These are phyloP conservation scores for Microtus oregoni DNA, from an alignment of 2,113 vertebrate genomes.

Conservation along the genomic window DNA sequence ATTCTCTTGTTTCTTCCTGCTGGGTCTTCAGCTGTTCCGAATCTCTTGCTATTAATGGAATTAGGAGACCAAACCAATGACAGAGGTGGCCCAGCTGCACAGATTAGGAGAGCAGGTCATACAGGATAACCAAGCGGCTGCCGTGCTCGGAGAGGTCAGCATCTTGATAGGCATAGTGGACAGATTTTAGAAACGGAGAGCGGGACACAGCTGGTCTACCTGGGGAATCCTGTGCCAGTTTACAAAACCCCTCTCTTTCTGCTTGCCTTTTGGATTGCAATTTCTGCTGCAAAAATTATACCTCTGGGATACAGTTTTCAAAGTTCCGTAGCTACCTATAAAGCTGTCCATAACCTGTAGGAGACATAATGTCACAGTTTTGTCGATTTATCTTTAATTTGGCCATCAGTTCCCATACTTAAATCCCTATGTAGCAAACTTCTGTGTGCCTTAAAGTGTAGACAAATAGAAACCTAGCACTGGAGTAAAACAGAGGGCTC, in stretches of 20 bases:
- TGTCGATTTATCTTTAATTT: not conserved
- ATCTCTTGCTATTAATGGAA: slow-evolving; percentile 40
- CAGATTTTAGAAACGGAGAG: slow-evolving; percentile 24
- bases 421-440: not conserved
- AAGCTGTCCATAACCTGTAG: slow-evolving; percentile 5
- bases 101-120: not conserved
- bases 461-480: not conserved
- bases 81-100: slow-evolving; percentile 45
- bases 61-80: not conserved
- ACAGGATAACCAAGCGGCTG: not conserved
- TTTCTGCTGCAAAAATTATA: not conserved
- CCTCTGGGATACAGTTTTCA: not conserved
- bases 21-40: slow-evolving; percentile 61
- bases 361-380: not conserved
- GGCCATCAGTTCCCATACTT: not conserved
- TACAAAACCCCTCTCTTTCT: slow-evolving; percentile 54
- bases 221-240: slow-evolving; percentile 47
- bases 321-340: slow-evolving; percentile 1
- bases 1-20: slow-evolving; percentile 68
- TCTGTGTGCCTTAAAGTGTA: not conserved
- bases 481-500: not conserved
- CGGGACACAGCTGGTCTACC: slow-evolving; percentile 35
- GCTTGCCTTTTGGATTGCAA: not conserved
- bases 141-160: not conserved
- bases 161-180: not conserved